Base-by-base conservation (phyloP, 2,888 invertebrate genomes). In the Drosophila parthenogenetica region DNA sequence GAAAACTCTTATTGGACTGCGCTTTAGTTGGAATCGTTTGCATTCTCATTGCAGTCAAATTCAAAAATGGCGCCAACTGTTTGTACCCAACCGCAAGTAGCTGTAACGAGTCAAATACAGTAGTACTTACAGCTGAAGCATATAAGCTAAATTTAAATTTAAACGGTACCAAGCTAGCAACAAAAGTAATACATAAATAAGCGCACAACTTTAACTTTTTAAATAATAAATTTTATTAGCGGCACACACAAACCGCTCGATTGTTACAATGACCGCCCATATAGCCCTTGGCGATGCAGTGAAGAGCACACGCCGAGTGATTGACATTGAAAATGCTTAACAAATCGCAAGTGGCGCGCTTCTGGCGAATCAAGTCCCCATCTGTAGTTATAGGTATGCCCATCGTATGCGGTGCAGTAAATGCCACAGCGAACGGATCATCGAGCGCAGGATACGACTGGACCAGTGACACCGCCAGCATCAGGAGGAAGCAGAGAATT, bases 301-400 rank as follows among this genome's bases (percentile, higher is more conserved):
- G 92, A 5, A 89, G 87, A 0, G 92, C 93, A 76, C 93, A 93
- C 46, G 91, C 92, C 5, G 92, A 79, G 57, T 93, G 89, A 10
- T 92, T 91, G 4, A 75, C 68, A 14, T 73, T 64, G 16, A 57
- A 58, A 3, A 22, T 22, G 19, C 75, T 87, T 1, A 93, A 71
- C 1, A 93, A 79, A 79, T 93, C 93, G 54, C 93, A 93, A n/a
- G 93, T 93, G 14, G 91, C 91, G 58, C 93, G 86, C 66, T 91
- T 93, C 1, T 90, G 90, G n/a, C 92, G 91, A 40, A 70, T 69
- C 3, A 48, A 25, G 5, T 46, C 51, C 7, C 5, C 2, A 8
- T 14, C 8, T 16, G 22, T 22, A 22, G 48, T 14, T 2, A 8
- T 8, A 1, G 17, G 49, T 1, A 37, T 17, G 1, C 29, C 19